These are phyloP conservation scores for Acanthococcus lagerstroemiae DNA, from an alignment of 2,888 invertebrate species.

Conservation along the genomic window DNA sequence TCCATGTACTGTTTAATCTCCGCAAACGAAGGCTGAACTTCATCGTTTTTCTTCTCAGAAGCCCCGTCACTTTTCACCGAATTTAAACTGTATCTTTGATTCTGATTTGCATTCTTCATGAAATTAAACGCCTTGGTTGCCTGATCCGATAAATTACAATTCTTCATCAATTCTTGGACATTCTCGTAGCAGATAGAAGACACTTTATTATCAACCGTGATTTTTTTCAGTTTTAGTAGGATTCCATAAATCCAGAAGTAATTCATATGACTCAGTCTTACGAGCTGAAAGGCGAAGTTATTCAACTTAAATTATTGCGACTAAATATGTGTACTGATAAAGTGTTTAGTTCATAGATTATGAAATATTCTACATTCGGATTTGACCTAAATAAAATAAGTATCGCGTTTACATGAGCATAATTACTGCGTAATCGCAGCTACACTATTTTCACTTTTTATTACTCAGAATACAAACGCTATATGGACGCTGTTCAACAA, in stretches of 20 bases:
- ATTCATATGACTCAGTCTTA: neutral
- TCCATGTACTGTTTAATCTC: conserved; percentile 14
- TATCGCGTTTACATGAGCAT: too few species aligned
- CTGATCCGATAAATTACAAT: conserved; percentile 1
- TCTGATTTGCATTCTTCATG: neutral
- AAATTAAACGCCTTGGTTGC: conserved; percentile 6
- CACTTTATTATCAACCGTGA: neutral
- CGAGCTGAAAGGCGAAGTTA: conserved; percentile 12
- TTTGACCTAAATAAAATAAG: too few species aligned
- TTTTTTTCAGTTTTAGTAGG: conserved; percentile 9
- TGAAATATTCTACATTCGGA: too few species aligned
- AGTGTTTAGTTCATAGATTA: too few species aligned
- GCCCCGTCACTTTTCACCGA: neutral
- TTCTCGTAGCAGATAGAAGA: conserved; percentile 9
- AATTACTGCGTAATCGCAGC: too few species aligned
- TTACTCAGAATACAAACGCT: too few species aligned
- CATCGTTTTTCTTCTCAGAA: neutral
- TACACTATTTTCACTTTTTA: too few species aligned
- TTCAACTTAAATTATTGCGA: too few species aligned
- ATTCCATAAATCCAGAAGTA: conserved; percentile 18
- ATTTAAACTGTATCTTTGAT: neutral
- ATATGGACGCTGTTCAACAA: too few species aligned
- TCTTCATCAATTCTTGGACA: conserved; percentile 10
- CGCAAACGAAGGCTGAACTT: neutral
- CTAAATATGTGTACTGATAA: too few species aligned